phyloP scores from a whole-genome alignment of 1,140 invertebrate species.

The Lepidurus arcticus region DNA sequence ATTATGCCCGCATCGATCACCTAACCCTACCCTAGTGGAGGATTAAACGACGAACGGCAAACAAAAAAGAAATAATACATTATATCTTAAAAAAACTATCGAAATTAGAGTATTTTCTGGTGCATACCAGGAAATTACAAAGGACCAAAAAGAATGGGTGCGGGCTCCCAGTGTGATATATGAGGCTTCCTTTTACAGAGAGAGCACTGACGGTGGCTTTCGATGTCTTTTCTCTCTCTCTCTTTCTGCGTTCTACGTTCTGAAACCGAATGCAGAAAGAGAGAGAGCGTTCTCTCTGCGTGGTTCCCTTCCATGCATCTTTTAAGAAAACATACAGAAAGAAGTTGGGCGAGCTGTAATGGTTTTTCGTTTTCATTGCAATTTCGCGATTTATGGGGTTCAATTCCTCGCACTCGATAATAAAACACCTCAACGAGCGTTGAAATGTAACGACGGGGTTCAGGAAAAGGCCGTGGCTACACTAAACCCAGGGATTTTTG shows the following conservation, averaged over 20 bases:
- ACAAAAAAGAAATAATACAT: neutral
- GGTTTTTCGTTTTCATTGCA: no score
- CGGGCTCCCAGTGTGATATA: constrained; percentile 7
- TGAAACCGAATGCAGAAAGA: neutral
- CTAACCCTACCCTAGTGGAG: no score
- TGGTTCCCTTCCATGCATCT: no score
- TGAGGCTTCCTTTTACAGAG: constrained; percentile 4
- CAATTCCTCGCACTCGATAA: no score
- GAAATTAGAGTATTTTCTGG: neutral
- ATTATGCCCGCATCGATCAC: no score
- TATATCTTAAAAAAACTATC: neutral
- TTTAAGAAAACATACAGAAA: no score
- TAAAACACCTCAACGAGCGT: neutral
- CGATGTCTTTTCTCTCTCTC: neutral
- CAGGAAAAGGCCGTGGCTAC: neutral
- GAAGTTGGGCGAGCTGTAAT: no score
- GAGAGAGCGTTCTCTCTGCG: no score
- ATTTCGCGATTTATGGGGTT: no score
- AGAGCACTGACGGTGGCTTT: neutral
- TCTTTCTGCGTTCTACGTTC: neutral
- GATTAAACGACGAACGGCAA: neutral
- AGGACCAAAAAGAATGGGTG: constrained; percentile 5
- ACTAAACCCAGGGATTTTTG: neutral
- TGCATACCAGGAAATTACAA: neutral
- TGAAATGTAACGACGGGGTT: neutral